Conservation (phyloP, 2,113 vertebrate species). For the Phycodurus eques region DNA sequence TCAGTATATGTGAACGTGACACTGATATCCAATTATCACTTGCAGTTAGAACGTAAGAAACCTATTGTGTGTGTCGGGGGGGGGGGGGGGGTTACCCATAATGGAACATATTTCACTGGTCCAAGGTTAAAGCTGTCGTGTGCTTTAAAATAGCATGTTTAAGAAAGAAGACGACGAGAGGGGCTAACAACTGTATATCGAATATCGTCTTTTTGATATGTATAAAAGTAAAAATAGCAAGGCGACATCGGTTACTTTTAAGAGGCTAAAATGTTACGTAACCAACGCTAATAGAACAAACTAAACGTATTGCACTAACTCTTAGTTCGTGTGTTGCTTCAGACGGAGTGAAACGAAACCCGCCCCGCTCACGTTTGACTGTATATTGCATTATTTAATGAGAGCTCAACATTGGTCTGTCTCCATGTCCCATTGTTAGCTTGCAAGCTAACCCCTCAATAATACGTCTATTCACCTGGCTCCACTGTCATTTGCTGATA, state of each 20-base stretch:
- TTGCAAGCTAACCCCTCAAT: constrained; percentile 30
- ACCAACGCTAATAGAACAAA: neutral
- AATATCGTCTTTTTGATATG: neutral
- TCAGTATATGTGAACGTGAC: neutral
- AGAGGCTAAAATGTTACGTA: neutral
- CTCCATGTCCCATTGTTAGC: constrained; percentile 68
- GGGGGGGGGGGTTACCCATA: neutral
- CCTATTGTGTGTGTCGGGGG: neutral
- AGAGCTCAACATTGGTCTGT: constrained; percentile 18
- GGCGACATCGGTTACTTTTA: neutral
- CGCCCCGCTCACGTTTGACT: neutral
- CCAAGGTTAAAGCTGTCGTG: no score
- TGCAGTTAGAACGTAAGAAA: neutral
- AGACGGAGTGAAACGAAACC: neutral
- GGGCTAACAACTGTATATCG: neutral
- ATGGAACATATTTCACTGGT: neutral
- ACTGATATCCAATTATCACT: neutral
- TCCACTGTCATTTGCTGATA: constrained; percentile 3
- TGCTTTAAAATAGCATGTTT: neutral
- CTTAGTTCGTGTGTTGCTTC: neutral
- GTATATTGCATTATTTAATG: constrained; percentile 3
- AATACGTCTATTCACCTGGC: neutral
- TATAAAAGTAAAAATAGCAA: neutral
- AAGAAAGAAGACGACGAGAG: neutral
- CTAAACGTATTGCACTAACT: neutral